Conservation (phyloP, 2,113 vertebrate species). For the Gulo gulo region DNA sequence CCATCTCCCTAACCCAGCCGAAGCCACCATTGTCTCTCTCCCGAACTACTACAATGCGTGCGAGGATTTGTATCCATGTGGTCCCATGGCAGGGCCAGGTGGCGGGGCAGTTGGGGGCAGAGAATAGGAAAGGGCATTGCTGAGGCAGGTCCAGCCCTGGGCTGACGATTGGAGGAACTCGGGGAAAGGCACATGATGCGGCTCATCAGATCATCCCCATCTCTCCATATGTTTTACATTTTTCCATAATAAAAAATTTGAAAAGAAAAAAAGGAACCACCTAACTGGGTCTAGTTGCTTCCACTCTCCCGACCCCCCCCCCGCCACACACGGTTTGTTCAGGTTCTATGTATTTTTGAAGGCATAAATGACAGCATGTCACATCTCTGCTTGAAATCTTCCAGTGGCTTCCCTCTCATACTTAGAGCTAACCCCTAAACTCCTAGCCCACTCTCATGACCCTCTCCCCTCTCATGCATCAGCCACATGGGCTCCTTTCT, state of each 20-base stretch:
- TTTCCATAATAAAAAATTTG: not conserved
- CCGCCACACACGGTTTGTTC: not conserved
- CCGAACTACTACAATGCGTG: not conserved
- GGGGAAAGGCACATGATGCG: not conserved
- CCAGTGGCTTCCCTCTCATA: not conserved
- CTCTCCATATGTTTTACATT: not conserved
- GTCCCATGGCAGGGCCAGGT: too few species aligned
- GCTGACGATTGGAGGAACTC: not conserved
- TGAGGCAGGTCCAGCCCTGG: not conserved
- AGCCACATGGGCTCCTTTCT: not conserved
- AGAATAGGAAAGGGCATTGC: not conserved
- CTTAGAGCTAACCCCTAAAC: not conserved
- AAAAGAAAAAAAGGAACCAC: not conserved
- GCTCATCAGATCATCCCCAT: not conserved
- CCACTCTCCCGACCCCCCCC: not conserved
- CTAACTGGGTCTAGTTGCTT: not conserved
- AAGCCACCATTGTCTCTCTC: not conserved
- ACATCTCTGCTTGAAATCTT: not conserved
- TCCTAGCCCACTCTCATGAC: not conserved
- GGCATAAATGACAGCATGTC: not conserved
- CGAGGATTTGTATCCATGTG: not conserved
- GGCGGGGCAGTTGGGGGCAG: not conserved
- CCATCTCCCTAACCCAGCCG: not conserved
- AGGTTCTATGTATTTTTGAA: not conserved
- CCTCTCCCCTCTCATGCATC: too few species aligned